A percentile compares a stretch with the other conserved stretches of the same genome.
phyloP scores from a whole-genome alignment of 2,888 invertebrate genomes.

The Zele albiditarsus region DNA sequence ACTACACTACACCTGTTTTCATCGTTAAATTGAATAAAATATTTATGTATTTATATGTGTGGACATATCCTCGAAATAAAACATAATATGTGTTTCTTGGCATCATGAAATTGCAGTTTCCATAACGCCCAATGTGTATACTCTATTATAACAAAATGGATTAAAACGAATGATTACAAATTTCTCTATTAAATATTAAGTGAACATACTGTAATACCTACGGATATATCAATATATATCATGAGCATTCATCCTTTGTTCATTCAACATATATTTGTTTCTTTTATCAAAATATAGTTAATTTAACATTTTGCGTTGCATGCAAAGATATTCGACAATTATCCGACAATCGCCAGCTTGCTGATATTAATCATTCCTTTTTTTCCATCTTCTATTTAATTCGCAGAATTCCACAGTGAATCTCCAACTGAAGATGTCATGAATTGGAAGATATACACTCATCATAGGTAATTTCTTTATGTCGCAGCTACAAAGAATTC shows the following conservation, averaged over 20 bases:
- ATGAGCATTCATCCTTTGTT: background rate
- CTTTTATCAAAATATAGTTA: background rate
- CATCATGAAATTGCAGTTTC: conserved; percentile 5
- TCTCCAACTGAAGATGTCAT: no score
- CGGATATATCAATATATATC: background rate
- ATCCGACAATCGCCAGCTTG: no score
- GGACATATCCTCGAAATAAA: conserved; percentile 69
- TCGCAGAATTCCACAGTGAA: no score
- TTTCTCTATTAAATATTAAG: background rate
- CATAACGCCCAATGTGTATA: no score
- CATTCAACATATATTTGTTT: background rate
- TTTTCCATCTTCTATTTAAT: no score
- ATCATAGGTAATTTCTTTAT: background rate
- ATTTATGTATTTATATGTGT: conserved; percentile 71
- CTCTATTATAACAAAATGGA: no score
- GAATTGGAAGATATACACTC: no score
- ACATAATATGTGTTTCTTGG: conserved; percentile 67
- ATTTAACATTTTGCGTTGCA: background rate
- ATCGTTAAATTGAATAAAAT: conserved; percentile 58
- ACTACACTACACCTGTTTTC: conserved; percentile 54
- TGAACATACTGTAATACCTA: background rate
- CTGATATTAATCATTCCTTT: no score
- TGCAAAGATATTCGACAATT: no score
- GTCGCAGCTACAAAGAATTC: background rate
- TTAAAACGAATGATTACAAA: no score